These are phyloP conservation scores for Microcebus ravelobensis DNA, from an alignment of 2,113 vertebrate species.

Conservation along the genomic window DNA sequence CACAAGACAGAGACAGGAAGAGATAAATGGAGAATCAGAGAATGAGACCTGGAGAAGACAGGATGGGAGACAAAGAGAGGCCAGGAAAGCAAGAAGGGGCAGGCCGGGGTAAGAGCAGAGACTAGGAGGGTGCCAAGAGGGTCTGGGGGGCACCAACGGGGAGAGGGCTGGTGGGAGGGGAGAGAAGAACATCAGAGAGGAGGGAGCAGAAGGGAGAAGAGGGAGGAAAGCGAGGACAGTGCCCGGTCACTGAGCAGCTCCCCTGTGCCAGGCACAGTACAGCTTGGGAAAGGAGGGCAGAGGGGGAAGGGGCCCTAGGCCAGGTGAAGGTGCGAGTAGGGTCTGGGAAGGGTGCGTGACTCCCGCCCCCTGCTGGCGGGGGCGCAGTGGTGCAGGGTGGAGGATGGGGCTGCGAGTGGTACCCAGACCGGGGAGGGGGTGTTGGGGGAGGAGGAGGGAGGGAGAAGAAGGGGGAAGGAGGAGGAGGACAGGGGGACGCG, in stretches of 20 bases:
- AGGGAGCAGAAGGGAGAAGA: neutral
- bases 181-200: neutral
- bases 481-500: neutral
- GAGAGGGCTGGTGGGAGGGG: neutral
- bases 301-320: neutral
- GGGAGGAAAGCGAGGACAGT: neutral
- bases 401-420: neutral
- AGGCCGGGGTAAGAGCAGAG: neutral
- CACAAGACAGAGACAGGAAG: conserved; percentile 49
- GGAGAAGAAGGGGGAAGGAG: too few species aligned
- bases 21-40: neutral
- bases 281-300: neutral
- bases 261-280: neutral
- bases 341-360: neutral
- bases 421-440: neutral
- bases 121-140: neutral
- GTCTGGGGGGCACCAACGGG: neutral
- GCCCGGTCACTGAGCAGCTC: neutral
- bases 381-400: neutral
- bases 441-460: neutral
- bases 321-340: fast-evolving
- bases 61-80: neutral
- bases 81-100: neutral
- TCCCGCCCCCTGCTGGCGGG: conserved; percentile 30
- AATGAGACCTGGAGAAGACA: neutral